Evolutionary conservation across 2,888 invertebrate species (phyloP).

Genomic region (Melitaea athalia): DNA sequence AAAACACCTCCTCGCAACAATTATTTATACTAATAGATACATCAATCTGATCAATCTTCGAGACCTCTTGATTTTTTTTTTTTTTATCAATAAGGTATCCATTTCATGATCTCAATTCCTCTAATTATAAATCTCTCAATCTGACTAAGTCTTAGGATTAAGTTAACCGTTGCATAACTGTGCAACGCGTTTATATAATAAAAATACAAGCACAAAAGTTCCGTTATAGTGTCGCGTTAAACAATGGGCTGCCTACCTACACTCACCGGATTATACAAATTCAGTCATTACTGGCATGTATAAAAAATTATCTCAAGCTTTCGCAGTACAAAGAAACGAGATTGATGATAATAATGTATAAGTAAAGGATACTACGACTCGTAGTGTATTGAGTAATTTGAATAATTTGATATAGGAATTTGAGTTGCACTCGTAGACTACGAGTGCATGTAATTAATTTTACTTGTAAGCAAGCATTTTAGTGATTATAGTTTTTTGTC

Average conservation of each 20-base stretch:
- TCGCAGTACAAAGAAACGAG: not conserved
- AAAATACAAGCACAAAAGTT: conserved; percentile 19
- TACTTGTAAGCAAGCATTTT: too few species aligned
- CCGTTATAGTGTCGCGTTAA: conserved; percentile 26
- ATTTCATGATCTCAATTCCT: conserved; percentile 20
- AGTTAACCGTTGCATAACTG: conserved; percentile 24
- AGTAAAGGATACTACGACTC: not conserved
- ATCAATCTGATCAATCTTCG: too few species aligned
- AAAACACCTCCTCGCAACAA: too few species aligned
- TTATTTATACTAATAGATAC: too few species aligned
- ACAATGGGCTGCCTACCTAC: conserved; percentile 33
- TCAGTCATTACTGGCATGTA: not conserved
- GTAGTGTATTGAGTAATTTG: too few species aligned
- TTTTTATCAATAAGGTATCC: not conserved
- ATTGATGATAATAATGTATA: not conserved
- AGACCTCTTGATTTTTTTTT: not conserved
- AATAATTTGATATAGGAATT: too few species aligned
- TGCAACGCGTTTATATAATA: conserved; percentile 11
- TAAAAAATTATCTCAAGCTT: conserved; percentile 18
- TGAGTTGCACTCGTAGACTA: too few species aligned
- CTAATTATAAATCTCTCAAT: conserved; percentile 21
- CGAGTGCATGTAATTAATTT: too few species aligned
- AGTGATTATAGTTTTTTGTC: too few species aligned
- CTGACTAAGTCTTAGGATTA: too few species aligned
- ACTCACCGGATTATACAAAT: conserved; percentile 14